A percentile compares a stretch with the other conserved stretches of the same genome.
These are phyloP conservation scores for Strix aluco DNA, from an alignment of 2,113 vertebrate genomes.

Conservation along the genomic window DNA sequence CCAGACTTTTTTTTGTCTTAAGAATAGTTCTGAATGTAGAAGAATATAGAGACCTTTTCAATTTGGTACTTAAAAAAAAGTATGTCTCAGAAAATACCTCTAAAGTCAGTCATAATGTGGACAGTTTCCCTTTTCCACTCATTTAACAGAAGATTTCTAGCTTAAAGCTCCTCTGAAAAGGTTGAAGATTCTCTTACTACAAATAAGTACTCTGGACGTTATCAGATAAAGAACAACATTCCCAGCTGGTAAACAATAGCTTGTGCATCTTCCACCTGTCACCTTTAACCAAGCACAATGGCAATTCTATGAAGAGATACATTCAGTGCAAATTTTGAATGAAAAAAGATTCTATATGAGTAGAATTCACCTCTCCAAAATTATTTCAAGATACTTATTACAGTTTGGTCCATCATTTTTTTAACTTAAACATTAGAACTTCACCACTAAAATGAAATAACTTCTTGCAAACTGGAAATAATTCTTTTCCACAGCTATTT, in stretches of 20 bases:
- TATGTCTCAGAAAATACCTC: neutral
- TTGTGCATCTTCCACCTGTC: neutral
- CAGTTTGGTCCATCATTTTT: neutral
- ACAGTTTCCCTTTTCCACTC: neutral
- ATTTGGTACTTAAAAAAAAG: neutral
- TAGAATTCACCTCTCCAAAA: neutral
- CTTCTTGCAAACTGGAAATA: neutral
- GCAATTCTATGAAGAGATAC: neutral
- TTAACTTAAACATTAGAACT: neutral
- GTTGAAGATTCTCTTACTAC: neutral
- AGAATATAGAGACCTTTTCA: neutral
- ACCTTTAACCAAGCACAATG: neutral
- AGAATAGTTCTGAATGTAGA: neutral
- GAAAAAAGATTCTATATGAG: neutral
- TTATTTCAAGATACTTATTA: neutral
- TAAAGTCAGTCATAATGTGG: neutral
- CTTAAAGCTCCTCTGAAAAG: neutral
- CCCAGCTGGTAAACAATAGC: neutral
- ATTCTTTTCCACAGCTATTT: neutral
- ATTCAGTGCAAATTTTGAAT: neutral
- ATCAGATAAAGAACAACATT: neutral
- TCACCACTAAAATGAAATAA: neutral
- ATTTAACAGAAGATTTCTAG: neutral
- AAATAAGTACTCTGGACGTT: neutral
- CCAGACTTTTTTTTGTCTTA: neutral